Percentiles rank a stretch among this genome's conserved stretches.
phyloP scores from a whole-genome alignment of 2,797 vertebrate species.

The Enteromius treurensis region DNA sequence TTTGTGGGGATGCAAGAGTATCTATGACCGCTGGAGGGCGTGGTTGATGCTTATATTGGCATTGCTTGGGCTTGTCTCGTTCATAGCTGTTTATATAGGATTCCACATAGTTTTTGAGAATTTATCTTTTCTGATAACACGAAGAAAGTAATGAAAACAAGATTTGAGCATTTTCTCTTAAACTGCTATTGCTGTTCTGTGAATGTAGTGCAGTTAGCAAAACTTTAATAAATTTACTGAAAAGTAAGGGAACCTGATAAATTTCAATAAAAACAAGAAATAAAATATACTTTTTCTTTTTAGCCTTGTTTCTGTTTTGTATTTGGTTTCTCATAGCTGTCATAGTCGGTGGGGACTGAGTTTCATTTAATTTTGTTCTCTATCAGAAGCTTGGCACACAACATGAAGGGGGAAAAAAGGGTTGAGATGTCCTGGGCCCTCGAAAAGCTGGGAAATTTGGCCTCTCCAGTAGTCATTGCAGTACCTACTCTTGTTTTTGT shows the following conservation, averaged over 20 bases:
- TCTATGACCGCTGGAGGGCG: constrained; percentile 28
- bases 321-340: constrained; percentile 3
- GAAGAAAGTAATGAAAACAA: neutral
- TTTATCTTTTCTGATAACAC: neutral
- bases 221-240: neutral
- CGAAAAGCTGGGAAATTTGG: constrained; percentile 43
- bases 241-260: neutral
- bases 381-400: constrained; percentile 41
- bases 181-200: neutral
- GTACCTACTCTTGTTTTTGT: constrained; percentile 49
- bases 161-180: neutral
- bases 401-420: neutral
- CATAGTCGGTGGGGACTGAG: neutral
- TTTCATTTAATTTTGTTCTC: constrained; percentile 41
- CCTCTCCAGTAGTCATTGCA: constrained; percentile 29
- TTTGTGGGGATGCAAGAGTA: neutral
- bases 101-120: neutral
- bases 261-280: neutral
- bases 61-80: neutral
- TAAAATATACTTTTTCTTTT: neutral
- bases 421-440: constrained; percentile 41
- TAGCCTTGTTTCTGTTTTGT: neutral
- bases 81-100: neutral
- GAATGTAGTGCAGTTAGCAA: neutral
- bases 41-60: neutral